These are phyloP conservation scores for Strigops habroptila DNA, from an alignment of 2,113 vertebrate species.

Conservation along the genomic window DNA sequence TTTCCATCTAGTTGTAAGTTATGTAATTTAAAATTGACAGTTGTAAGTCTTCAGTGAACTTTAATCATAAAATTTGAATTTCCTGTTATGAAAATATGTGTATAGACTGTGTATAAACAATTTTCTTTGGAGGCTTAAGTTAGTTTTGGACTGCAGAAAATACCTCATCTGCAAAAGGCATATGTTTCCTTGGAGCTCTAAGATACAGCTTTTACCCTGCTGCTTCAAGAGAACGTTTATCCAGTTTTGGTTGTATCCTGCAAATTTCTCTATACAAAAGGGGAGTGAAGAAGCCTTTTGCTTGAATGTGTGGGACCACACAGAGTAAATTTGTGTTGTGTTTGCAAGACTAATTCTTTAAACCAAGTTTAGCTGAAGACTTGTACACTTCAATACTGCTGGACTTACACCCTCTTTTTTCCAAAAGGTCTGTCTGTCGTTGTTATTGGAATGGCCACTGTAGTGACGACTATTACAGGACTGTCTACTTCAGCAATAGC, in stretches of 20 bases:
- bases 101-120: not conserved
- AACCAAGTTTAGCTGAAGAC: not conserved
- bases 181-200: not conserved
- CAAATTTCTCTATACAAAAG: not conserved
- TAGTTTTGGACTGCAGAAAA: not conserved
- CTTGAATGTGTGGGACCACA: not conserved
- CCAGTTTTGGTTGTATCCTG: not conserved
- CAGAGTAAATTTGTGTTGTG: not conserved
- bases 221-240: not conserved
- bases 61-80: not conserved
- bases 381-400: not conserved
- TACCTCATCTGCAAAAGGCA: not conserved
- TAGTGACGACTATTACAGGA: conserved; percentile 96
- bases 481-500: conserved; percentile 96
- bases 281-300: not conserved
- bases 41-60: not conserved
- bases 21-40: not conserved
- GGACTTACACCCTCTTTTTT: not conserved
- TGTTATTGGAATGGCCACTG: conserved; percentile 90
- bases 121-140: not conserved
- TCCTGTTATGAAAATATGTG: not conserved
- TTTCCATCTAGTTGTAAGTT: not conserved
- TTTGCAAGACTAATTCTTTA: not conserved
- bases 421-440: conserved; percentile 82
- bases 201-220: not conserved